Evolutionary conservation across 2,888 invertebrate genomes (phyloP), one percentile per base, ranked within the genome.

Genomic region (Pollenia griseotomentosa): DNA sequence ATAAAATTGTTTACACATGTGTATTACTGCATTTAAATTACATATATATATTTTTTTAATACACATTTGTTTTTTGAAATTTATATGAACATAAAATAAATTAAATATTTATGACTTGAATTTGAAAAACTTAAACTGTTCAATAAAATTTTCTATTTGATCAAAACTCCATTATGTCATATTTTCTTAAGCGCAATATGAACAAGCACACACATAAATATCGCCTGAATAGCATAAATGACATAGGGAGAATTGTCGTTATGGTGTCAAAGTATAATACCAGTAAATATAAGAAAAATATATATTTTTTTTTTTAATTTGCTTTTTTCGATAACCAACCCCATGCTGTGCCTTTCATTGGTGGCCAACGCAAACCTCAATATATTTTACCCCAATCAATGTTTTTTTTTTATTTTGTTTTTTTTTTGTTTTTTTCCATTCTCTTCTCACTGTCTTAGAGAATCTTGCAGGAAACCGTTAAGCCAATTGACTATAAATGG

Each of bases 401-500:
- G 10, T 75, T 19, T 11, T 59, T 53, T 44, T 40, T 53, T 68
- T 70, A 19, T 19, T 51, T 44, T 23, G 10, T 75, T 19, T 11
- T 59, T 53, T 44, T 40, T 53, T 68, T 70, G 19, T 19, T 42
- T 46, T 53, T 68, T 53, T 16, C 55, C 16, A 65, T 14, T 53
- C 14, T 8, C 10, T 14, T 48, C 42, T 65, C 2, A 19, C 33
- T 9, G 51, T 53, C 33, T 42, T 53, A 66, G 53, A 53, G 11
- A 23, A 61, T 63, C 63, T 68, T 44, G 40, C 74, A 81, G 87
- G 84, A 87, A 84, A 84, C 68, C 84, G 81, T 75, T 78, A 84
- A 84, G 78, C 87, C 87, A 87, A 87, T 87, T 87, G 81, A 82
- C 84, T 78, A 78, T 82, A 84, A 87, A 87, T 78, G 63, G 66